These are phyloP conservation scores for Sciaenops ocellatus DNA, from an alignment of 2,797 vertebrate species.

Conservation along the genomic window DNA sequence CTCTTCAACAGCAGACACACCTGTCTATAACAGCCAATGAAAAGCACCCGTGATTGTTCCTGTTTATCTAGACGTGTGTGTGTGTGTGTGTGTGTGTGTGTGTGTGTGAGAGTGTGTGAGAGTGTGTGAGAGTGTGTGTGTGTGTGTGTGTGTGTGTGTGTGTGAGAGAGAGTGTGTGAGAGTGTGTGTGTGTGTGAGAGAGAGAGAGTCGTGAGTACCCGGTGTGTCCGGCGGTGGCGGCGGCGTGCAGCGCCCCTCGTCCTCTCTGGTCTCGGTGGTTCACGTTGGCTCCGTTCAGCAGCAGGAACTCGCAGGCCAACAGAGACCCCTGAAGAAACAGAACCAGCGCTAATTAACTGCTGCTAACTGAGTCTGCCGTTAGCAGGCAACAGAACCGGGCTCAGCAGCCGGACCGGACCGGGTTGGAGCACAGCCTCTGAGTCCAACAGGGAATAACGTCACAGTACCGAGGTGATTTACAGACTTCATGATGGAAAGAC, in stretches of 20 bases:
- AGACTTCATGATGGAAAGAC: too few relatives aligned
- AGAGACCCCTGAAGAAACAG: constrained; percentile 78
- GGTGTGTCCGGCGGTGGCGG: constrained; percentile 81
- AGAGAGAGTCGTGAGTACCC: constrained; percentile 43
- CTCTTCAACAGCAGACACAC: constrained; percentile 86
- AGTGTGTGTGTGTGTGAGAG: neutral
- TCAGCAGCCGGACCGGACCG: too few relatives aligned
- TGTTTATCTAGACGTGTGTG: accelerated
- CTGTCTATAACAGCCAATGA: constrained; percentile 69
- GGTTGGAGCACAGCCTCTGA: too few relatives aligned
- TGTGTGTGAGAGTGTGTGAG: neutral
- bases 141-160: neutral
- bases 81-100: neutral
- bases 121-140: neutral
- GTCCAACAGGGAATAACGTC: too few relatives aligned
- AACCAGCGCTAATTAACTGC: too few relatives aligned
- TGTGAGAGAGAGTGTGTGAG: neutral
- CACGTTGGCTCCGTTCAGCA: constrained; percentile 84
- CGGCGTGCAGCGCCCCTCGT: constrained; percentile 82
- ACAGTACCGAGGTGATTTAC: too few relatives aligned
- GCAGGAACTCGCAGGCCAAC: constrained; percentile 83
- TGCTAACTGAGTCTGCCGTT: too few relatives aligned
- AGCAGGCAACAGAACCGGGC: constrained; percentile 6
- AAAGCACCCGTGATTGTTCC: neutral
- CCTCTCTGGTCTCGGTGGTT: constrained; percentile 84